Base-by-base conservation (phyloP, 1,140 invertebrate species). In the Pseudoatta argentina region DNA sequence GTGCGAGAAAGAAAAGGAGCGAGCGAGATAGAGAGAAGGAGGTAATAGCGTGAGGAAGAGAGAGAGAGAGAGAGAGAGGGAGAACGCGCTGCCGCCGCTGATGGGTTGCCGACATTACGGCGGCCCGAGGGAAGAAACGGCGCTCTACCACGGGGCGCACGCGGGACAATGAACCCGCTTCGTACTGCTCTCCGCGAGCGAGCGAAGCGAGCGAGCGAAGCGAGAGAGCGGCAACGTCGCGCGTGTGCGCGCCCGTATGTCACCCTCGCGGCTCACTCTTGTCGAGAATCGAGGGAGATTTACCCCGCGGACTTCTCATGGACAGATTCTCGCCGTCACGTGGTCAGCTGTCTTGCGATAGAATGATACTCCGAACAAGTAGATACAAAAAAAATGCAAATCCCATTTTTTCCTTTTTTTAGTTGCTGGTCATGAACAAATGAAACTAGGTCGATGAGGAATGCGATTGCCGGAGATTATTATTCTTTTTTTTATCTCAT, bases 111-210 rank as follows among this genome's bases (percentile, higher is more conserved):
- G 30, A 30, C 30, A 30, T 30, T 30, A 30, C 30, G 30, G 30
- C 30, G 30, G 30, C 79, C 69, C 83, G 83, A 90, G 91, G 91
- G 92, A 82, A 67, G 79, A 82, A 82, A 82, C 79, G 53, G 67
- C 79, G 91, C 88, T 92, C 91, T 79, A 87, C 86, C 88, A 86
- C 90, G 86, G 79, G 85, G 71, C 89, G 87, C 88, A 86, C 88
- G 89, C 85, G 85, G 92, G 93, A 94, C 93, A 94, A 94, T 94
- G 93, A 94, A 94, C 93, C 92, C 93, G 92, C 87, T 91, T 89
- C 89, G 87, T 86, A 91, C 92, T 92, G 89, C 87, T 92, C 92
- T 90, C 86, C 82, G 86, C 89, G 83, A 82, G 53, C 73, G 86
- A 18, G 55, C 69, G 85, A 82, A 18, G 55, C 69, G 39, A 61